phyloP scores from a whole-genome alignment of 1,140 invertebrate genomes.

The Acyrthosiphon pisum region DNA sequence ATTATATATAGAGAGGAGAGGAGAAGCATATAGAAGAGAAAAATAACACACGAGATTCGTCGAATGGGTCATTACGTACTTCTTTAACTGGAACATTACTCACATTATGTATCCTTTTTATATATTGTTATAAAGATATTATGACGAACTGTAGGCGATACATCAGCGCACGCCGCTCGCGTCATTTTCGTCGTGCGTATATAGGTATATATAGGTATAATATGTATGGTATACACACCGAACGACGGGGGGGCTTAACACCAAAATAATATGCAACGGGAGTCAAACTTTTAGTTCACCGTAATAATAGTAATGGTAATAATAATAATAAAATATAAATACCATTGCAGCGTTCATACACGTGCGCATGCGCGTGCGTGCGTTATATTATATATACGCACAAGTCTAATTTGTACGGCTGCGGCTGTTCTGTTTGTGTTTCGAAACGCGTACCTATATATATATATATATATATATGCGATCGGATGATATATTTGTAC shows the following conservation, averaged over 20 bases:
- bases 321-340: constrained; percentile 12
- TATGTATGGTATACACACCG: not conserved
- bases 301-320: constrained; percentile 23
- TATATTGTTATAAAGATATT: constrained; percentile 38
- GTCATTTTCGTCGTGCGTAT: not conserved
- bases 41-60: constrained; percentile 37
- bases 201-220: not conserved
- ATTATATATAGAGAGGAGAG: not conserved
- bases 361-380: not conserved
- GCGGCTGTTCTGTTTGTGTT: constrained; percentile 30
- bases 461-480: not conserved
- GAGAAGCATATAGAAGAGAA: not conserved
- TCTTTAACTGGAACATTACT: constrained; percentile 54
- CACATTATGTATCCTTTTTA: constrained; percentile 41
- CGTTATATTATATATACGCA: not conserved
- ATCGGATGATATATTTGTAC: not conserved
- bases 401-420: constrained; percentile 22
- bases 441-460: not conserved
- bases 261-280: constrained; percentile 52
- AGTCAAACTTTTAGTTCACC: constrained; percentile 50
- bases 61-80: constrained; percentile 54
- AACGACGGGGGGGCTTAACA: constrained; percentile 44
- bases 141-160: constrained; percentile 53
- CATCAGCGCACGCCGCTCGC: constrained; percentile 35
- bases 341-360: not conserved